phyloP scores from a whole-genome alignment of 2,888 invertebrate species.

The Iselma pallidipennis region DNA sequence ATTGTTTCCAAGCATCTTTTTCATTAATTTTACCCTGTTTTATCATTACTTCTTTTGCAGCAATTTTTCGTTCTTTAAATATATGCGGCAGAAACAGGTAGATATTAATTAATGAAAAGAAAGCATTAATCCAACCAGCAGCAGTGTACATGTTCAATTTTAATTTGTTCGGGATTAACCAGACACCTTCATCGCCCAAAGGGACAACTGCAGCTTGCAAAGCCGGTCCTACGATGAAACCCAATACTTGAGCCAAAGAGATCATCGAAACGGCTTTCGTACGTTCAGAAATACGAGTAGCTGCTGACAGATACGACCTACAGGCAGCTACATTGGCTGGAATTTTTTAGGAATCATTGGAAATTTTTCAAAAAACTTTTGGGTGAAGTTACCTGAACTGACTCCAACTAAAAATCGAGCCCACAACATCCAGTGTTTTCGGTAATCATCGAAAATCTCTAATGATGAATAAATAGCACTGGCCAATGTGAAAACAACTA shows the following conservation, averaged over 20 bases:
- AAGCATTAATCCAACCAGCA: conserved; percentile 81
- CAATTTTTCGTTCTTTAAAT: conserved; percentile 77
- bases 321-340: conserved; percentile 82
- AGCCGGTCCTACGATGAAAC: conserved; percentile 85
- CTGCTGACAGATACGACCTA: conserved; percentile 81
- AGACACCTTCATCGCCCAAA: conserved; percentile 68
- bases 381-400: conserved; percentile 71
- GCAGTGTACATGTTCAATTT: conserved; percentile 87
- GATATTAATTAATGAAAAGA: conserved; percentile 73
- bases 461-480: conserved; percentile 76
- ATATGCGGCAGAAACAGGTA: conserved; percentile 73
- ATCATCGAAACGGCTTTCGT: conserved; percentile 83
- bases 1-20: conserved; percentile 71
- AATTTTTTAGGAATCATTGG: conserved; percentile 30
- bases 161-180: conserved; percentile 59
- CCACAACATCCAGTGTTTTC: conserved; percentile 73
- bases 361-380: neutral
- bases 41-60: conserved; percentile 78
- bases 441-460: conserved; percentile 67
- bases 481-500: conserved; percentile 72
- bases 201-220: conserved; percentile 81
- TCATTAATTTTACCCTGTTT: conserved; percentile 73
- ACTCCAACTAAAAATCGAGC: conserved; percentile 82
- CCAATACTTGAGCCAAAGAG: conserved; percentile 82
- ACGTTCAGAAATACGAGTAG: conserved; percentile 77